These are phyloP conservation scores for Carcina quercana DNA, from an alignment of 2,888 invertebrate genomes.

Conservation along the genomic window DNA sequence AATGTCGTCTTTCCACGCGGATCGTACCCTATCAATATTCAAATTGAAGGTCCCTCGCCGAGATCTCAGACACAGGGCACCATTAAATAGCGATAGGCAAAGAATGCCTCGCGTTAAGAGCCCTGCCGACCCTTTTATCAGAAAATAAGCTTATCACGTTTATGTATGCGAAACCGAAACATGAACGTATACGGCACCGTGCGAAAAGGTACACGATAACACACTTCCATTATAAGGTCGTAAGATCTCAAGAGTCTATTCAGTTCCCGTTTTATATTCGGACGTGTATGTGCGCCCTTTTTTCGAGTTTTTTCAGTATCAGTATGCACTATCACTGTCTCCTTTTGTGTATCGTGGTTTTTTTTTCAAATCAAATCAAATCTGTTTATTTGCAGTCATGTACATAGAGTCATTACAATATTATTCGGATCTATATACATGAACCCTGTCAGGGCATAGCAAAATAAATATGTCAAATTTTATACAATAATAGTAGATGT, in stretches of 20 bases:
- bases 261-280: too few relatives aligned
- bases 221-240: constrained; percentile 45
- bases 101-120: constrained; percentile 64
- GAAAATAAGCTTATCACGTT: constrained; percentile 68
- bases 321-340: too few relatives aligned
- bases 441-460: too few relatives aligned
- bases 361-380: too few relatives aligned
- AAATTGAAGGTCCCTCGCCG: constrained; percentile 54
- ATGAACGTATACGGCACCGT: constrained; percentile 38
- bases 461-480: too few relatives aligned
- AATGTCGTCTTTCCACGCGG: constrained; percentile 32
- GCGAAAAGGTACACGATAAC: constrained; percentile 50
- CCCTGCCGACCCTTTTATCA: constrained; percentile 63
- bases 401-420: too few relatives aligned
- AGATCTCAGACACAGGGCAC: constrained; percentile 57
- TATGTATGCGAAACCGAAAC: constrained; percentile 55
- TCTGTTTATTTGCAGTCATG: too few relatives aligned
- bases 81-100: constrained; percentile 64
- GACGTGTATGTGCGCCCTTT: too few relatives aligned
- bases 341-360: too few relatives aligned
- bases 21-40: constrained; percentile 57
- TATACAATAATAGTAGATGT: too few relatives aligned
- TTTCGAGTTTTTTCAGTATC: too few relatives aligned
- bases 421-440: too few relatives aligned
- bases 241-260: constrained; percentile 27